Conservation (phyloP, 92 coral and sea anemone genomes). For the Porites cylindrica region DNA sequence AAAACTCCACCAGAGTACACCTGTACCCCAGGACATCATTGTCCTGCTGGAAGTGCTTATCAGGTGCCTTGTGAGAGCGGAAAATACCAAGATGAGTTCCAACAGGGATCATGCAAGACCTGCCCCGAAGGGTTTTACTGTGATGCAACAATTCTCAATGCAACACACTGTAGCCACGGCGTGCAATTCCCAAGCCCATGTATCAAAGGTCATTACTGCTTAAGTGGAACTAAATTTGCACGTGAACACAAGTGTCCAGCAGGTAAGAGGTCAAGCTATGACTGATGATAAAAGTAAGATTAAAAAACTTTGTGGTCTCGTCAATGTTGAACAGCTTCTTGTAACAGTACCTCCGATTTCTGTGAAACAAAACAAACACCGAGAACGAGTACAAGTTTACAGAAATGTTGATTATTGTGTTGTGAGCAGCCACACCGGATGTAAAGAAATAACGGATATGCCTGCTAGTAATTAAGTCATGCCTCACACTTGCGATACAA, state of each 20-base stretch:
- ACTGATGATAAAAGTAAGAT: neutral
- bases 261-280: conserved; percentile 51
- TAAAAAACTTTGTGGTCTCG: no score
- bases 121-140: conserved; percentile 97
- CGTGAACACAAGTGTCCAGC: conserved; percentile 91
- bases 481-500: no score
- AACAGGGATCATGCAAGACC: conserved; percentile 77
- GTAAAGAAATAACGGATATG: no score
- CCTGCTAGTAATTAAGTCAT: no score
- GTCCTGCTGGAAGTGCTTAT: conserved; percentile 84
- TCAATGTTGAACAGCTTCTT: neutral
- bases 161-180: conserved; percentile 90
- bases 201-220: conserved; percentile 90
- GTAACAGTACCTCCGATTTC: no score
- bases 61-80: conserved; percentile 87
- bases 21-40: conserved; percentile 95
- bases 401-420: no score
- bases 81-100: conserved; percentile 89
- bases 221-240: conserved; percentile 90
- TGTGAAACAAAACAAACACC: no score
- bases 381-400: no score
- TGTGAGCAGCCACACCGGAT: no score
- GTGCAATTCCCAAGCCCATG: conserved; percentile 95
- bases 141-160: conserved; percentile 92
- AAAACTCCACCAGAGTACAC: conserved; percentile 78